Base-by-base conservation (phyloP, 1,140 invertebrate species). In the Heliothis virescens region DNA sequence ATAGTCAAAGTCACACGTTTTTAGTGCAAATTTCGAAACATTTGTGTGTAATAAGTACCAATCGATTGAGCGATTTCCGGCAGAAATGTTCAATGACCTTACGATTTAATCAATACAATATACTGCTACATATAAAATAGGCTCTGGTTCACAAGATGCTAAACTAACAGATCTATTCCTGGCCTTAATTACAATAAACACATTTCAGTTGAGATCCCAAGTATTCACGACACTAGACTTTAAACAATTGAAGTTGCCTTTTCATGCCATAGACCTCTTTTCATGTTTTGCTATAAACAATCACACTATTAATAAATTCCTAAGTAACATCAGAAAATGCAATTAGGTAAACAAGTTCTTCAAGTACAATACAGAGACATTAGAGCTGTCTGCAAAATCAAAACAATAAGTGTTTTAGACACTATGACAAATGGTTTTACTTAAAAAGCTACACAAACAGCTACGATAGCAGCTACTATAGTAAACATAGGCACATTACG, bases 401-500 rank as follows among this genome's bases (percentile, higher is more conserved):
- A 47, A 67, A 67, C 16, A 12, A 48, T 48, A 34, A 2, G 16
- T 67, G 7, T 34, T 47, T n/a, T 63, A 10, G 21, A 62, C 57
- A 62, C 21, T 29, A 12, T 60, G 2, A 18, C 3, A 65, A 52
- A 1, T n/a, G 13, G 50, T 75, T 62, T 52, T 52, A 89, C 41
- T 57, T 74, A 82, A 52, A 74, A 82, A n/a, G 67, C 59, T 57
- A 82, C 50, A 57, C 75, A 72, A 50, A 85, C 80, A 21, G 86
- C 85, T 52, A 90, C 50, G 59, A 86, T 69, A 75, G 87, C 84
- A 63, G 84, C 84, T 47, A 92, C 76, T 78, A 91, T 77, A 29
- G 89, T 88, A 62, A 93, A 83, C 41, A 85, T 76, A 47, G 91
- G 89, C 11, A 88, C 73, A 81, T 87, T 89, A 55, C 79, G 84